Evolutionary conservation across 2,113 vertebrate species (phyloP).

Genomic region (Rhegmatorhina hoffmannsi): DNA sequence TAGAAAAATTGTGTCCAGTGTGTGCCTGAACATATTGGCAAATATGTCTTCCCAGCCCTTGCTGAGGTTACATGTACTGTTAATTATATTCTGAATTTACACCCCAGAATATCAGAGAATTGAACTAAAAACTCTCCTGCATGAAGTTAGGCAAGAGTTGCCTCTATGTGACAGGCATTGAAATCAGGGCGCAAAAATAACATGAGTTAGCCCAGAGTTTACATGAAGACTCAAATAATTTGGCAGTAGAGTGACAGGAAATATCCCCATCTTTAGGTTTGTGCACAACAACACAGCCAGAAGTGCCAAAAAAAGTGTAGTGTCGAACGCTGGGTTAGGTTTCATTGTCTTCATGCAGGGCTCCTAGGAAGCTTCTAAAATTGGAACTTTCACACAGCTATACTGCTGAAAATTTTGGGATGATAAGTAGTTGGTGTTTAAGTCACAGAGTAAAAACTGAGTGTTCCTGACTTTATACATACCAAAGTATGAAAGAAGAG

Average conservation of each 20-base stretch:
- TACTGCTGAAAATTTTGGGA: neutral
- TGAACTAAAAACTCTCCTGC: neutral
- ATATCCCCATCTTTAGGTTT: neutral
- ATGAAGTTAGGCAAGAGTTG: neutral
- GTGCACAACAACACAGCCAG: neutral
- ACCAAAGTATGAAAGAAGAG: neutral
- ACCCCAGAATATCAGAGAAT: neutral
- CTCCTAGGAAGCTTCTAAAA: neutral
- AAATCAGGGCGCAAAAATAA: neutral
- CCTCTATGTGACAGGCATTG: neutral
- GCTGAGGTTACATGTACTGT: neutral
- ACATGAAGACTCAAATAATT: neutral
- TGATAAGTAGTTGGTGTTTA: neutral
- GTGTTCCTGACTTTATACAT: neutral
- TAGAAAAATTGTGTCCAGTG: neutral
- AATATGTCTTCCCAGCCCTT: neutral
- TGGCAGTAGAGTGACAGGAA: neutral
- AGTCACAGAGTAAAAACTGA: neutral
- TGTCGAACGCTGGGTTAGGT: rapidly evolving
- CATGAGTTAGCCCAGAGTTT: neutral
- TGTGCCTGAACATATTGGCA: neutral
- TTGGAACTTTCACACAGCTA: neutral
- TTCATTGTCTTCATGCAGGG: neutral
- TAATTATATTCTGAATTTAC: neutral
- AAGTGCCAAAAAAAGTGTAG: neutral